These are phyloP conservation scores for Synanthedon vespiformis DNA, from an alignment of 2,888 invertebrate species.

Conservation along the genomic window DNA sequence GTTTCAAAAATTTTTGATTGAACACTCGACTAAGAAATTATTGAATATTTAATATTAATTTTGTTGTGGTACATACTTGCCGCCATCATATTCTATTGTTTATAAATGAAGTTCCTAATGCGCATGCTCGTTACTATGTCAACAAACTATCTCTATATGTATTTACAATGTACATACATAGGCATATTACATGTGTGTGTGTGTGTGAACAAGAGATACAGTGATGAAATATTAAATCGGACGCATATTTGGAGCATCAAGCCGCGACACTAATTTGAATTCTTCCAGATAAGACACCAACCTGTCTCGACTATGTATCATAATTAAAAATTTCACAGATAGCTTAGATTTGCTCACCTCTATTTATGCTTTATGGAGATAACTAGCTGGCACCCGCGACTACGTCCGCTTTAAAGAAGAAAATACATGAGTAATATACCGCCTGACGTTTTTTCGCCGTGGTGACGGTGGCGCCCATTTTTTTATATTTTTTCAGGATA, in stretches of 20 bases:
- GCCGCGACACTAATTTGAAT: neutral
- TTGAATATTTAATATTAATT: neutral
- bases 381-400: no score
- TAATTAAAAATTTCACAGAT: no score
- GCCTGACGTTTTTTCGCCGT: no score
- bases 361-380: no score
- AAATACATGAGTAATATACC: no score
- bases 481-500: no score
- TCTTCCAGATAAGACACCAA: neutral
- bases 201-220: neutral
- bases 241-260: neutral
- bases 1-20: neutral
- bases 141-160: constrained; percentile 34
- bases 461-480: no score
- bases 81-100: constrained; percentile 28
- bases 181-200: neutral
- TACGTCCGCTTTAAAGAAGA: no score
- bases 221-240: neutral
- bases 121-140: constrained; percentile 62
- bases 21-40: neutral
- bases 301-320: no score
- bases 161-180: neutral
- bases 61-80: neutral
- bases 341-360: no score
- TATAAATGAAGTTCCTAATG: constrained; percentile 44